phyloP scores from a whole-genome alignment of 2,888 invertebrate species.

The Xestia ashworthii region DNA sequence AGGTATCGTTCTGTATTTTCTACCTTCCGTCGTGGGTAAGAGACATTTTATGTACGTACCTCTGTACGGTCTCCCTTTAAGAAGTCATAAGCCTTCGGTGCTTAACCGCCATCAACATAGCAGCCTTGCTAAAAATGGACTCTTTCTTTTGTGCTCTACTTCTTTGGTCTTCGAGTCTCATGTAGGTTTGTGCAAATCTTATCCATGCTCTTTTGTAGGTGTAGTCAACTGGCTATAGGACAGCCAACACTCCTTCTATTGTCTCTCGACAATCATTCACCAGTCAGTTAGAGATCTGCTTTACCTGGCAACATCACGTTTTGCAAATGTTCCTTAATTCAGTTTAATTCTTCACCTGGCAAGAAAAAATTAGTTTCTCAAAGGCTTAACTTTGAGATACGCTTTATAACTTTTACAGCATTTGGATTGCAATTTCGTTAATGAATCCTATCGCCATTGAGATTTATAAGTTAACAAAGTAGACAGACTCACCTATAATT shows the following conservation, averaged over 20 bases:
- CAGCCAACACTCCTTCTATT: background rate
- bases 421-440: background rate
- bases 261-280: background rate
- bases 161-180: background rate
- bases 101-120: background rate
- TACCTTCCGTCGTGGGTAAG: background rate
- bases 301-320: background rate
- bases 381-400: background rate
- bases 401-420: background rate
- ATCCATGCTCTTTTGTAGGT: background rate
- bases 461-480: slow-evolving; percentile 3
- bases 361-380: no score
- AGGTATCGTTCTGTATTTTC: background rate
- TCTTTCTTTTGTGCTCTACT: background rate
- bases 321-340: background rate
- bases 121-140: background rate
- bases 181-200: background rate
- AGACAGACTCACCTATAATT: slow-evolving; percentile 19
- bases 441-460: background rate
- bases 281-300: background rate
- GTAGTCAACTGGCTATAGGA: background rate
- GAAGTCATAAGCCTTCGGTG: background rate
- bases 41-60: background rate
- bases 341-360: background rate
- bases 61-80: background rate